Percentiles rank a stretch among this genome's conserved stretches.
Conservation (phyloP, 2,113 vertebrate genomes). For the Serinus canaria region DNA sequence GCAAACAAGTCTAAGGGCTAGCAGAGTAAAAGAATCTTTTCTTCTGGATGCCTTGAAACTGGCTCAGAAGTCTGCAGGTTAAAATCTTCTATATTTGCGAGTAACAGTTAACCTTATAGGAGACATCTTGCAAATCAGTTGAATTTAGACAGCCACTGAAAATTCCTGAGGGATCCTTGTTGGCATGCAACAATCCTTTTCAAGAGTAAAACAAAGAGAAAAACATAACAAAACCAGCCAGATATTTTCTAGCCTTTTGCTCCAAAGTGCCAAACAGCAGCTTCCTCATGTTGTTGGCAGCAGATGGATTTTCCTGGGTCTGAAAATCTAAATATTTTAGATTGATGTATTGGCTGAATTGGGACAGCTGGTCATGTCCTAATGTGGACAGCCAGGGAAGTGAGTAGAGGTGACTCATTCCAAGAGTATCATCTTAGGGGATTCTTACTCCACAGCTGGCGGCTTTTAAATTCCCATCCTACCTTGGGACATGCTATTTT, state of each 20-base stretch:
- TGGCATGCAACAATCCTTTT: neutral
- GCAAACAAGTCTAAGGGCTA: neutral
- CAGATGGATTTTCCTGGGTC: neutral
- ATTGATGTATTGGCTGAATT: neutral
- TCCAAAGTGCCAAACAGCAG: neutral
- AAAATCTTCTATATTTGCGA: neutral
- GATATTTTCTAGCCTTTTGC: neutral
- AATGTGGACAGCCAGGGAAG: neutral
- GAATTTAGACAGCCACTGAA: neutral
- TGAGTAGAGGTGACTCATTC: neutral
- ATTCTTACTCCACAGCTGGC: neutral
- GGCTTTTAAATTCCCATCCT: neutral
- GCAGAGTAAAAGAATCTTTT: neutral
- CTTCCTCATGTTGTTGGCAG: neutral
- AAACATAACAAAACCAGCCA: fast-evolving
- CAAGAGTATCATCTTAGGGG: neutral
- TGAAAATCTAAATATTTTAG: neutral
- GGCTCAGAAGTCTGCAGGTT: neutral
- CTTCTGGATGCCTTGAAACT: neutral
- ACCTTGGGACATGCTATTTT: neutral
- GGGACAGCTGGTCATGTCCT: neutral
- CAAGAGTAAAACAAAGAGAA: neutral
- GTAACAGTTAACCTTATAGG: neutral
- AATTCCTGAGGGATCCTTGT: neutral
- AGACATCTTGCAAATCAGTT: neutral